phyloP scores from a whole-genome alignment of 2,797 vertebrate genomes.

The Tenualosa thibaudeaui region DNA sequence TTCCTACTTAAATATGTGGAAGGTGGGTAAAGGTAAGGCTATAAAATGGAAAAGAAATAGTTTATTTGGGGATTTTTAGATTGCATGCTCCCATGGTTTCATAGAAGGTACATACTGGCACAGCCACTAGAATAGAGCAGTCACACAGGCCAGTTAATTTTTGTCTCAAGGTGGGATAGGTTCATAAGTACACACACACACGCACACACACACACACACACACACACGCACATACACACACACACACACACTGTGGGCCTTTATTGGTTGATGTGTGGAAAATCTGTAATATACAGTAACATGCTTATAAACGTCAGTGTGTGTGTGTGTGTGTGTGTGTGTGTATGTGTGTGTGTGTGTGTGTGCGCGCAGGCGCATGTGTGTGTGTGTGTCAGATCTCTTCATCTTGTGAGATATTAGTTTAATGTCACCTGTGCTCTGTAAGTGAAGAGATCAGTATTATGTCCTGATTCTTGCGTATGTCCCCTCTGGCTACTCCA shows the following conservation, averaged over 20 bases:
- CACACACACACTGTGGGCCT: neutral
- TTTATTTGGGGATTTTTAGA: too few species aligned
- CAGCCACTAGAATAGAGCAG: too few species aligned
- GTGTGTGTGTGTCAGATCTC: neutral
- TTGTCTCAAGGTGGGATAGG: too few species aligned
- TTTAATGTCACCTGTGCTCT: constrained; percentile 20
- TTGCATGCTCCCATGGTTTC: too few species aligned
- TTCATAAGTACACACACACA: neutral
- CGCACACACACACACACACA: constrained; percentile 1
- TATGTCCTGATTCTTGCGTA: constrained; percentile 45
- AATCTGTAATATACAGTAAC: neutral
- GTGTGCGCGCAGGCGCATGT: neutral
- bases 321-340: too few species aligned
- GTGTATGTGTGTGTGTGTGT: neutral
- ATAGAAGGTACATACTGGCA: too few species aligned
- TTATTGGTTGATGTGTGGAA: neutral
- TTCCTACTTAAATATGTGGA: too few species aligned
- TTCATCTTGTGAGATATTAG: constrained; percentile 11
- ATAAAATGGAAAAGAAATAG: too few species aligned
- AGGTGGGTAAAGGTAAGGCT: too few species aligned
- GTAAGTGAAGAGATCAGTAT: constrained; percentile 34
- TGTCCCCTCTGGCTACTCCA: constrained; percentile 21
- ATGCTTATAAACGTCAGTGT: too few species aligned
- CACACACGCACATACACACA: neutral
- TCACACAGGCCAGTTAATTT: too few species aligned